Evolutionary conservation across 2,113 vertebrate genomes (phyloP).

Genomic region (Campylomormyrus numenius): DNA sequence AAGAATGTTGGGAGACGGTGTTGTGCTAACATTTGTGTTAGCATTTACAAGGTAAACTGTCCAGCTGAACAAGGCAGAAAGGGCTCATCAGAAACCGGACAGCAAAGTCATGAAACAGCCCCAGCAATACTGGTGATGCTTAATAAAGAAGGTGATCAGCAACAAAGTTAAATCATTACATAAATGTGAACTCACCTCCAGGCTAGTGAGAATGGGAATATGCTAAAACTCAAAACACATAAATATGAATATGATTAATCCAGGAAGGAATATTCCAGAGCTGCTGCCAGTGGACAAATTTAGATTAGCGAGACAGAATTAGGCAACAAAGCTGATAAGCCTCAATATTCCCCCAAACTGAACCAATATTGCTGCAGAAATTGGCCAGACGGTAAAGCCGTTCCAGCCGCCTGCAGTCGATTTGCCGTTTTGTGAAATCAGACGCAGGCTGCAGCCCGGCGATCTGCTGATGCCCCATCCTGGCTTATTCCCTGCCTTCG

Average conservation of each 20-base stretch:
- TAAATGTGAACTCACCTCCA: background rate
- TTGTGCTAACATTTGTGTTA: background rate
- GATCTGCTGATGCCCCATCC: background rate
- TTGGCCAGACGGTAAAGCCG: background rate
- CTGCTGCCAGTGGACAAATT: background rate
- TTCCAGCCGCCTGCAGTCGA: background rate
- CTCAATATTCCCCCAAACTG: background rate
- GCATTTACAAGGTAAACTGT: background rate
- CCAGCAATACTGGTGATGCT: background rate
- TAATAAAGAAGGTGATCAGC: background rate
- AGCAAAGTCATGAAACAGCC: background rate
- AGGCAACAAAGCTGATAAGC: background rate
- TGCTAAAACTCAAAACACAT: background rate
- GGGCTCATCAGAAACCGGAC: background rate
- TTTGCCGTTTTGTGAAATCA: background rate
- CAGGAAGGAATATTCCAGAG: background rate
- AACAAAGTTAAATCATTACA: background rate
- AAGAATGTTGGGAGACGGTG: background rate
- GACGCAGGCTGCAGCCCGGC: background rate
- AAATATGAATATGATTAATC: background rate
- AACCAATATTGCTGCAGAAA: slow-evolving; percentile 3
- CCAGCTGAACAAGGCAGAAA: background rate
- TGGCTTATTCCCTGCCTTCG: background rate
- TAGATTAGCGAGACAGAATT: background rate
- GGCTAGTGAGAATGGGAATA: background rate